These are phyloP conservation scores for Todiramphus saurophagus DNA, from an alignment of 2,113 vertebrate genomes.

Conservation along the genomic window DNA sequence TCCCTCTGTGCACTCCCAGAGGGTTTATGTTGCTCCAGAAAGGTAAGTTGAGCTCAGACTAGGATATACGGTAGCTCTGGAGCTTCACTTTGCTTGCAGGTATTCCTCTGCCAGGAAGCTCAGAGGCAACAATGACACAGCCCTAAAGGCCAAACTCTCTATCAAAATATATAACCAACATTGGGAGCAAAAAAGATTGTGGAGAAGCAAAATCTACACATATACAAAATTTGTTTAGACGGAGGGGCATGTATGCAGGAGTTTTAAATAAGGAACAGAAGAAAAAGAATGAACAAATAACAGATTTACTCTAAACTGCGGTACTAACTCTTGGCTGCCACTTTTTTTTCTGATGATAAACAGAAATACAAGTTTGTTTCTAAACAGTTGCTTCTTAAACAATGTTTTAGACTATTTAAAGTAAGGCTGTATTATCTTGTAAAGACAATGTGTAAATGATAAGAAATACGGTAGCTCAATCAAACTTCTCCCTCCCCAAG, in stretches of 20 bases:
- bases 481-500: background rate
- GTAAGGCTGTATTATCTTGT: background rate
- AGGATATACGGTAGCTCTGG: background rate
- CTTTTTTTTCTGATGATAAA: background rate
- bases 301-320: background rate
- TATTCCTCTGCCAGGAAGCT: background rate
- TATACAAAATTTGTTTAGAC: background rate
- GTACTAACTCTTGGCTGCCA: background rate
- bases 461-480: background rate
- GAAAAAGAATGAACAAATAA: background rate
- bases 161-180: background rate
- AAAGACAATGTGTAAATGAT: background rate
- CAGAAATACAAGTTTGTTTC: background rate
- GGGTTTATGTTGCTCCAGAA: background rate
- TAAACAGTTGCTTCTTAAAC: background rate
- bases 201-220: background rate
- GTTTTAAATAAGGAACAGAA: background rate
- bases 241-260: rapidly evolving
- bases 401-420: background rate
- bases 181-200: background rate
- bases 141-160: background rate
- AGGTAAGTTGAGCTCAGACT: background rate
- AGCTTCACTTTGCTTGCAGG: background rate
- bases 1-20: background rate
- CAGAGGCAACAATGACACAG: background rate